These are phyloP conservation scores for Temnothorax rugatulus DNA, from an alignment of 2,888 invertebrate genomes.

Conservation along the genomic window DNA sequence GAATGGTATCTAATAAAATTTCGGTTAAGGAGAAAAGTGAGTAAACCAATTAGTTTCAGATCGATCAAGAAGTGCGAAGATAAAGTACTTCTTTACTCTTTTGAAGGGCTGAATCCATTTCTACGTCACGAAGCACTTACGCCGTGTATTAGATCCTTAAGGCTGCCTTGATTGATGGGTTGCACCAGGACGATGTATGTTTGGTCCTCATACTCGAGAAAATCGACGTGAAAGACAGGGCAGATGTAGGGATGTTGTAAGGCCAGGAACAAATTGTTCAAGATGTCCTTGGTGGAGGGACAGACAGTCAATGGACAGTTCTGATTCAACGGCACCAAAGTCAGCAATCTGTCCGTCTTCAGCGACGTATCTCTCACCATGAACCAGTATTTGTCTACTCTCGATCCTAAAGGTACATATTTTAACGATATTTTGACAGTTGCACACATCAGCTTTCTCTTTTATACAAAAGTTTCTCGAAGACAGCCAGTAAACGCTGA, in stretches of 20 bases:
- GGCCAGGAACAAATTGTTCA: conserved; percentile 94
- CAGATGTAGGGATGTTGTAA: conserved; percentile 97
- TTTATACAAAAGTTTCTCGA: neutral
- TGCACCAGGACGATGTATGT: conserved; percentile 91
- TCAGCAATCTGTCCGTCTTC: conserved; percentile 92
- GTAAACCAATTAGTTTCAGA: conserved; percentile 8
- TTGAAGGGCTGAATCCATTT: neutral
- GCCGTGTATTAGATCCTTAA: conserved; percentile 96
- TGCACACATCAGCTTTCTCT: neutral
- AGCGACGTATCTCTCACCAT: conserved; percentile 93
- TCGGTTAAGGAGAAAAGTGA: neutral
- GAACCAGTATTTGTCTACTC: conserved; percentile 97
- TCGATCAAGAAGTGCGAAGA: neutral
- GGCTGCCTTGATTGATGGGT: conserved; percentile 95
- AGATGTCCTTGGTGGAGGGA: conserved; percentile 89
- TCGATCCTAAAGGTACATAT: conserved; percentile 87
- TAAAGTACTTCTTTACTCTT: neutral
- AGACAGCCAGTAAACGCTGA: neutral
- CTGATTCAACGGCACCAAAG: conserved; percentile 90
- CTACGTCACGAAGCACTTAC: conserved; percentile 84
- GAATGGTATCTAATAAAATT: neutral
- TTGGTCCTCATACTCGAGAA: conserved; percentile 87
- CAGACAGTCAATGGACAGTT: conserved; percentile 90
- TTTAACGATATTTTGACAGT: neutral
- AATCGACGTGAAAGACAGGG: conserved; percentile 95